Evolutionary conservation across 2,888 invertebrate species (phyloP).

Genomic region (Lordiphosa fenestrarum): DNA sequence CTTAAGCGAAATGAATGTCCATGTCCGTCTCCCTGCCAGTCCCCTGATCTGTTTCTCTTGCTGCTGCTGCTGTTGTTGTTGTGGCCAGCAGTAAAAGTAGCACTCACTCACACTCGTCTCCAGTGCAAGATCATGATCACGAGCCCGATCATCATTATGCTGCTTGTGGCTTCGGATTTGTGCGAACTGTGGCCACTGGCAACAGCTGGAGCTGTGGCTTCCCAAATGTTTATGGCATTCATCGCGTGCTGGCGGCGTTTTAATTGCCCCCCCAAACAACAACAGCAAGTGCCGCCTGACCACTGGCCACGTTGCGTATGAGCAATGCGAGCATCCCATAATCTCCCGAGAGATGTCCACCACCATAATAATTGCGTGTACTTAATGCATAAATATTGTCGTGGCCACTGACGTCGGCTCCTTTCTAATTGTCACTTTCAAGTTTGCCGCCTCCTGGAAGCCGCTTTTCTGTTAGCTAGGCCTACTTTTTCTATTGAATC

Average conservation of each 20-base stretch:
- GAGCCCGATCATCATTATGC: constrained; percentile 24
- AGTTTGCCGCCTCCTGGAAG: constrained; percentile 37
- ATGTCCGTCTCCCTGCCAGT: constrained; percentile 42
- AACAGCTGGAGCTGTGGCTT: constrained; percentile 15
- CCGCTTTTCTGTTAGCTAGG: constrained; percentile 36
- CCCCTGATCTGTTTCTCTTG: constrained; percentile 53
- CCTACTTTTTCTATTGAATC: constrained; percentile 52
- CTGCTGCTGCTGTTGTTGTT: constrained; percentile 1
- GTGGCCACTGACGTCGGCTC: constrained; percentile 36
- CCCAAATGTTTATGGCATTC: constrained; percentile 75
- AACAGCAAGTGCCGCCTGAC: constrained; percentile 23
- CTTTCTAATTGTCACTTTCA: constrained; percentile 71
- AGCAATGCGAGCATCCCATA: constrained; percentile 62
- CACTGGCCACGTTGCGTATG: constrained; percentile 61
- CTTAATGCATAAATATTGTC: constrained; percentile 72
- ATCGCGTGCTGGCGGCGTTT: constrained; percentile 73
- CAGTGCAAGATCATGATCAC: constrained; percentile 23
- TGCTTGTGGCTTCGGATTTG: constrained; percentile 36
- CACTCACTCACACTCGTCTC: constrained; percentile 24
- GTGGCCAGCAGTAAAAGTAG: constrained; percentile 38
- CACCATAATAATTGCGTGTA: constrained; percentile 70
- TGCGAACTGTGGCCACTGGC: constrained; percentile 5
- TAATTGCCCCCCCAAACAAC: constrained; percentile 55
- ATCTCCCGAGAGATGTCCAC: constrained; percentile 64
- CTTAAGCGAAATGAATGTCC: constrained; percentile 67